A percentile compares a stretch with the other conserved stretches of the same genome.
phyloP scores from a whole-genome alignment of 2,797 vertebrate species.

The Huso huso region DNA sequence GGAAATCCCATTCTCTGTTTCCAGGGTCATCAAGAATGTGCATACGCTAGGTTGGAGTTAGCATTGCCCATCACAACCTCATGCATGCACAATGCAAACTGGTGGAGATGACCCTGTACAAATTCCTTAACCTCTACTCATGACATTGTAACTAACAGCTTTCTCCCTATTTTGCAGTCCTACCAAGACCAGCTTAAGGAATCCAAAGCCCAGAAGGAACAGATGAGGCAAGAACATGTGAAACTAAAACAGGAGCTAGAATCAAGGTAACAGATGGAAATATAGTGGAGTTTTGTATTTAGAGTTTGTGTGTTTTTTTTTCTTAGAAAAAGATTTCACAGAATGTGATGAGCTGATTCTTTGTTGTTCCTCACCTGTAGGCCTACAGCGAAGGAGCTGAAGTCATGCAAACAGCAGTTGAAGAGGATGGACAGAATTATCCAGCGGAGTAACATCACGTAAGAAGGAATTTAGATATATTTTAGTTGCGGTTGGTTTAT shows the following conservation, averaged over 20 bases:
- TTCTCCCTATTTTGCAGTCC: constrained; percentile 45
- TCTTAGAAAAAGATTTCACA: neutral
- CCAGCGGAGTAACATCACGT: constrained; percentile 52
- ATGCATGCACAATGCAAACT: no score
- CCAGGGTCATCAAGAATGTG: no score
- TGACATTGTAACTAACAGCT: neutral
- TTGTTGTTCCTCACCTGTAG: constrained; percentile 40
- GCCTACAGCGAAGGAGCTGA: constrained; percentile 64
- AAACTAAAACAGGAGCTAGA: constrained; percentile 65
- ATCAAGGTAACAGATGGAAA: constrained; percentile 47
- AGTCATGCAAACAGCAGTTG: constrained; percentile 69
- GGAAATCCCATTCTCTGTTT: no score
- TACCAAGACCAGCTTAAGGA: constrained; percentile 68
- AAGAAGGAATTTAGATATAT: neutral
- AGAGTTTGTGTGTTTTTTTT: neutral
- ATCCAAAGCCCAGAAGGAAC: constrained; percentile 53
- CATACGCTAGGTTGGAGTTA: no score
- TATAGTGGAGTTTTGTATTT: neutral
- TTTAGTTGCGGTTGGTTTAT: no score
- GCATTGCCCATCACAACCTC: no score
- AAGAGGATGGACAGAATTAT: constrained; percentile 60
- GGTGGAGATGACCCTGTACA: no score
- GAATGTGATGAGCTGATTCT: neutral
- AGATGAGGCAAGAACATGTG: constrained; percentile 58
- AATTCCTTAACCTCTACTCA: no score